These are phyloP conservation scores for Emydocephalus ijimae DNA, from an alignment of 2,113 vertebrate species.

Conservation along the genomic window DNA sequence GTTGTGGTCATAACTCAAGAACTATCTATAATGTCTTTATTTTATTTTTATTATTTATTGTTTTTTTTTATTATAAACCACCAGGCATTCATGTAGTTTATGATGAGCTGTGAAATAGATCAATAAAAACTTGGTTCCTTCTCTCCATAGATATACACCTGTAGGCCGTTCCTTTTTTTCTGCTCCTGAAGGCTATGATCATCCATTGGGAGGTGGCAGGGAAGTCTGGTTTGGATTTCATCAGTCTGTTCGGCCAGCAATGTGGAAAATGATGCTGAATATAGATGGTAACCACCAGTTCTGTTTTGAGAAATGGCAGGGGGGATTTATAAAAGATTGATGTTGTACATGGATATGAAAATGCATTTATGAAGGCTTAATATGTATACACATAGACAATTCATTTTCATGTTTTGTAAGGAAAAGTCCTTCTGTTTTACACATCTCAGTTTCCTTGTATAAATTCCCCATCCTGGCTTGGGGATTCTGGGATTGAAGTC, in stretches of 20 bases:
- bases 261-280: constrained; percentile 99
- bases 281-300: constrained; percentile 84
- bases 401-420: background rate
- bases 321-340: background rate
- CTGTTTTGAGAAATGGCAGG: background rate
- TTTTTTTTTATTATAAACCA: background rate
- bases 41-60: background rate
- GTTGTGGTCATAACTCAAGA: background rate
- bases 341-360: background rate
- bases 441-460: background rate
- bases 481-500: background rate
- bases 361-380: background rate
- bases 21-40: background rate
- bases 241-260: constrained; percentile 96
- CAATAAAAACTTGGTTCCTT: background rate
- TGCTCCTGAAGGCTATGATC: constrained; percentile 96
- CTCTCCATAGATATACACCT: constrained; percentile 87
- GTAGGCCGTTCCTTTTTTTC: constrained; percentile 99
- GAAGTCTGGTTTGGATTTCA: constrained; percentile 99
- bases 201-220: constrained; percentile 93
- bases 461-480: background rate
- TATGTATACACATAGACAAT: background rate
- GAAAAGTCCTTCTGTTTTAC: background rate
- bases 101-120: background rate
- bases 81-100: background rate